These are phyloP conservation scores for Caenorhabditis japonica DNA, from an alignment of 2,888 invertebrate genomes.

Conservation along the genomic window DNA sequence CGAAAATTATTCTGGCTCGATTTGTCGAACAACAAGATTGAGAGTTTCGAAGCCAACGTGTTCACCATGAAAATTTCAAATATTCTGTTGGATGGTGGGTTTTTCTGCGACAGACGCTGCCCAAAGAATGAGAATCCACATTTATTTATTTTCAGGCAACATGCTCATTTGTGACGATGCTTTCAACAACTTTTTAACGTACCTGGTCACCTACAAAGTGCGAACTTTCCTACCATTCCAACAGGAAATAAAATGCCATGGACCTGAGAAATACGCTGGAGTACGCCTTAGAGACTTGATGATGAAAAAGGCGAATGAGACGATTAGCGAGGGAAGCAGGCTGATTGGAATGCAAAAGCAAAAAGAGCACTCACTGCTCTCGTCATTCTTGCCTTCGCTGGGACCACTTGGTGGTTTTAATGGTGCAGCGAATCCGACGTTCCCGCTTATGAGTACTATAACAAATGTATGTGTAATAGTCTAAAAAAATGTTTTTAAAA, in stretches of 20 bases:
- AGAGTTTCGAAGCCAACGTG: slow-evolving; percentile 61
- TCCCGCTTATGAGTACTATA: slow-evolving; percentile 63
- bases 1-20: slow-evolving; percentile 74
- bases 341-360: slow-evolving; percentile 28
- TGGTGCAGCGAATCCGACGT: background rate
- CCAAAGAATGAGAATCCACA: too few relatives aligned
- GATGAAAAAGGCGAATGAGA: slow-evolving; percentile 76
- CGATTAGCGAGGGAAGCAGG: slow-evolving; percentile 49
- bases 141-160: slow-evolving; percentile 62
- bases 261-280: slow-evolving; percentile 66
- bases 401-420: slow-evolving; percentile 27
- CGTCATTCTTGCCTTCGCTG: slow-evolving; percentile 63
- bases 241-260: slow-evolving; percentile 72
- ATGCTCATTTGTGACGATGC: slow-evolving; percentile 70
- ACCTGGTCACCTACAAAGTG: slow-evolving; percentile 64
- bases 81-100: slow-evolving; percentile 69
- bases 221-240: slow-evolving; percentile 75
- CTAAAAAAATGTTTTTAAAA: too few relatives aligned
- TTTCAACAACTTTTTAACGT: slow-evolving; percentile 72
- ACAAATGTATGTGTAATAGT: slow-evolving; percentile 44
- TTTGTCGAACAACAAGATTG: slow-evolving; percentile 70
- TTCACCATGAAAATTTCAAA: slow-evolving; percentile 70
- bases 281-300: slow-evolving; percentile 73
- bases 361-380: slow-evolving; percentile 41
- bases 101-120: too few relatives aligned